Evolutionary conservation across 1,140 invertebrate species (phyloP).

Genomic region (Tigriopus japonicus): DNA sequence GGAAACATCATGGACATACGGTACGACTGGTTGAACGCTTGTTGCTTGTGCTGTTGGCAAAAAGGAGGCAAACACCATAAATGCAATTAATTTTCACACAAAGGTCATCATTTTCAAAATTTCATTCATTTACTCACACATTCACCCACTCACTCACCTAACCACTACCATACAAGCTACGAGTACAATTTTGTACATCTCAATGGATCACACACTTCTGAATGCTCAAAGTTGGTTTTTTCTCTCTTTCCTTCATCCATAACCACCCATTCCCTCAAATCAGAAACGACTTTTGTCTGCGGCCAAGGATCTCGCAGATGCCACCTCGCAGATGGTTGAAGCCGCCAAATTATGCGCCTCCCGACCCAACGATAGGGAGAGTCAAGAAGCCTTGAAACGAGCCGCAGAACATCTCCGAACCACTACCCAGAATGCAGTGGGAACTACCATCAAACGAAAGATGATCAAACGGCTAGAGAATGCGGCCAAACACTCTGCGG

Average conservation of each 20-base stretch:
- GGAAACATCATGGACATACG: no score
- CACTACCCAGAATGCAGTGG: slow-evolving; percentile 60
- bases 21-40: no score
- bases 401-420: slow-evolving; percentile 79
- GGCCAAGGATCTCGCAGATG: slow-evolving; percentile 80
- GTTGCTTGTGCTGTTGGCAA: background rate
- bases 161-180: background rate
- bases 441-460: slow-evolving; percentile 55
- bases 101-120: no score
- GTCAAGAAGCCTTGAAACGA: slow-evolving; percentile 57
- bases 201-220: no score
- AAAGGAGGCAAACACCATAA: background rate
- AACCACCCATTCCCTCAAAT: background rate
- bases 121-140: background rate
- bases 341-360: slow-evolving; percentile 78
- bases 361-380: slow-evolving; percentile 56
- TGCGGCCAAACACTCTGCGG: slow-evolving; percentile 67
- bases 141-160: background rate
- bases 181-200: no score
- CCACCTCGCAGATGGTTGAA: slow-evolving; percentile 86
- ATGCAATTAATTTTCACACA: background rate
- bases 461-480: slow-evolving; percentile 37
- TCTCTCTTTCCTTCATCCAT: no score
- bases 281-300: slow-evolving; percentile 75
- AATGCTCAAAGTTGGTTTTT: no score